Conservation (phyloP, 2,797 vertebrate genomes). For the Anguilla megastoma region DNA sequence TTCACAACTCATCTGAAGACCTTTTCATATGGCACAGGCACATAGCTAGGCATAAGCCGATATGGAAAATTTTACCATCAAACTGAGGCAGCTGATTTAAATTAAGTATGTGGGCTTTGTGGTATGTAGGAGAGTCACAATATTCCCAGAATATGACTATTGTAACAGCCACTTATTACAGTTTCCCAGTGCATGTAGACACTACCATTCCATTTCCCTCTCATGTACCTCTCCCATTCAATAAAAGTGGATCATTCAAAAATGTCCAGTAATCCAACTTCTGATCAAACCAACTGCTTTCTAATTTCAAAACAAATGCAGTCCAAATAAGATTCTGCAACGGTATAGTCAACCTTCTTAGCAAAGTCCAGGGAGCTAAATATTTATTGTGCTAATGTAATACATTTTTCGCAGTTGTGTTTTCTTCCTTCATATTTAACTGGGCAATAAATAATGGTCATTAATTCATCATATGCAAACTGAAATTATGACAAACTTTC, state of each 20-base stretch:
- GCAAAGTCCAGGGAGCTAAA: background rate
- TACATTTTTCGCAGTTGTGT: background rate
- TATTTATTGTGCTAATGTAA: background rate
- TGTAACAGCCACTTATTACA: background rate
- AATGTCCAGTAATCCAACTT: background rate
- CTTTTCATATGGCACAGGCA: background rate
- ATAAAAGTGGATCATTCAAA: background rate
- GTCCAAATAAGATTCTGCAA: background rate
- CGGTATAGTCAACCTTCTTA: background rate
- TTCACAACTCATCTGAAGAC: background rate
- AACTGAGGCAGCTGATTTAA: slow-evolving; percentile 26
- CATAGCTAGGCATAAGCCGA: background rate
- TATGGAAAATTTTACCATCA: slow-evolving; percentile 17
- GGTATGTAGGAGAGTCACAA: slow-evolving; percentile 3
- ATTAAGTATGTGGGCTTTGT: slow-evolving; percentile 7
- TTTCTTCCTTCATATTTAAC: too few species aligned
- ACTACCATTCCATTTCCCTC: background rate
- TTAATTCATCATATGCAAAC: too few species aligned
- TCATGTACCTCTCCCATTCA: background rate
- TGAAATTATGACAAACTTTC: too few species aligned
- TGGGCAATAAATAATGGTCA: too few species aligned
- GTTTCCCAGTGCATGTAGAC: too few species aligned
- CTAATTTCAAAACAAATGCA: background rate
- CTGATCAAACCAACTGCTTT: background rate
- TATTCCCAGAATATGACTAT: slow-evolving; percentile 10